phyloP scores from a whole-genome alignment of 2,113 vertebrate genomes.

The Australoheros scitulus region DNA sequence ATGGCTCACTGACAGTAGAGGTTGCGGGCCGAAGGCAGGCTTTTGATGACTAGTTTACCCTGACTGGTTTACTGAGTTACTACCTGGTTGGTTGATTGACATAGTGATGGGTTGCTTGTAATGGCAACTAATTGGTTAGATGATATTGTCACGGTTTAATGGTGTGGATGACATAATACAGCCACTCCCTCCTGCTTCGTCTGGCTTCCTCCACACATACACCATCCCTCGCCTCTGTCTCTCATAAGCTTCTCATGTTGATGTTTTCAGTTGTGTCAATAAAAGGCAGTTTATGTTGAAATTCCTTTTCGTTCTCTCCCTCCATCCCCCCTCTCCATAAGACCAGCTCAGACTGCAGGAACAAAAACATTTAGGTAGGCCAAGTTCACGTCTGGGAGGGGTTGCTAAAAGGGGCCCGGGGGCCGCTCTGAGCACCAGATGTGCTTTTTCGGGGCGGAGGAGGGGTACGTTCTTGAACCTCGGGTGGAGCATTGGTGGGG shows the following conservation, averaged over 20 bases:
- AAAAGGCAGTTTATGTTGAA: slow-evolving; percentile 61
- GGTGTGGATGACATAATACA: slow-evolving; percentile 39
- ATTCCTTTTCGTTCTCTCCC: slow-evolving; percentile 43
- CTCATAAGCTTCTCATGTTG: slow-evolving; percentile 43
- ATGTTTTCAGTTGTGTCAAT: slow-evolving; percentile 67
- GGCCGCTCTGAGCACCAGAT: slow-evolving; percentile 73
- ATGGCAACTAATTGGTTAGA: neutral
- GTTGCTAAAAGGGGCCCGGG: slow-evolving; percentile 64
- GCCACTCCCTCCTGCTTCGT: slow-evolving; percentile 27
- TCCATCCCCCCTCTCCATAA: slow-evolving; percentile 25
- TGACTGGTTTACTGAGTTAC: neutral
- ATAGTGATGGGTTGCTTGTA: neutral
- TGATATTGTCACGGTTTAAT: neutral
- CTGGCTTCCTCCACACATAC: neutral
- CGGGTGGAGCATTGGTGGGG: neutral
- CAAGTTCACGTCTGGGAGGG: slow-evolving; percentile 78
- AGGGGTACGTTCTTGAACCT: slow-evolving; percentile 25
- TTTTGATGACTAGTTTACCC: neutral
- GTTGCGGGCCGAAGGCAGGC: neutral
- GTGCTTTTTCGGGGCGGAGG: slow-evolving; percentile 52
- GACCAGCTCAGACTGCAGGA: slow-evolving; percentile 56
- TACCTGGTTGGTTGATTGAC: neutral
- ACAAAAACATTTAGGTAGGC: slow-evolving; percentile 79
- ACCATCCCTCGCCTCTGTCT: neutral
- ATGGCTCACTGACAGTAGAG: neutral